Base-by-base conservation (phyloP, 2,888 invertebrate species). In the Endotricha flammealis region DNA sequence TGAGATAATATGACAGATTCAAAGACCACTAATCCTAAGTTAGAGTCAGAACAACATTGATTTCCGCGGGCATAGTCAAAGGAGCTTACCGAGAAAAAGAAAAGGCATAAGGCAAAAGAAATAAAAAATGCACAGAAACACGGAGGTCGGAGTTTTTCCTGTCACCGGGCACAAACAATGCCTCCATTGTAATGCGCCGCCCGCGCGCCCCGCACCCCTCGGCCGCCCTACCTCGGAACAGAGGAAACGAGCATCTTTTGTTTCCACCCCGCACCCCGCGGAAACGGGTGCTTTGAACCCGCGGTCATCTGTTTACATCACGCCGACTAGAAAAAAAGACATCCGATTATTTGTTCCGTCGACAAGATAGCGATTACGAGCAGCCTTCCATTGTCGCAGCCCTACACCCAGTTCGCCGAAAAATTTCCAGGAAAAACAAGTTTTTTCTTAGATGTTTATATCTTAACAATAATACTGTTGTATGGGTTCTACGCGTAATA, bases 81-180 rank as follows among this genome's bases (percentile, higher is more conserved):
- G 78, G 57, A 69, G 75, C 69, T 76, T 72, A 71, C 72, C 51
- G 66, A 47, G 53, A 48, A 62, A 76, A n/a, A n/a, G n/a, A n/a
- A 72, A 70, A 63, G 58, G 54, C 58, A 52, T 51, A 53, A 59
- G 62, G 56, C 59, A 66, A 74, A 75, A 75, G 65, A 69, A 80
- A 82, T 80, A 83, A 85, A 85, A 83, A 83, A 81, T 78, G 79
- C 80, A 81, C 74, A 80, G 82, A 79, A 82, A 82, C 82, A 83
- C 80, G 77, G 85, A 81, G 85, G 85, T 85, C 74, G 83, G 80
- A 82, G 86, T 83, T 86, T 86, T 85, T 85, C 85, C 85, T 82
- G 85, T 83, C 85, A 83, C 82, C 82, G 83, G 77, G 77, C 75
- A 83, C 81, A 85, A 85, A 86, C 86, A 86, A 86, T 85, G 75